Percentiles rank a stretch among this genome's conserved stretches.
These are phyloP conservation scores for Paralinhomoeus sp. DNA, from an alignment of 2,888 invertebrate genomes.

Conservation along the genomic window DNA sequence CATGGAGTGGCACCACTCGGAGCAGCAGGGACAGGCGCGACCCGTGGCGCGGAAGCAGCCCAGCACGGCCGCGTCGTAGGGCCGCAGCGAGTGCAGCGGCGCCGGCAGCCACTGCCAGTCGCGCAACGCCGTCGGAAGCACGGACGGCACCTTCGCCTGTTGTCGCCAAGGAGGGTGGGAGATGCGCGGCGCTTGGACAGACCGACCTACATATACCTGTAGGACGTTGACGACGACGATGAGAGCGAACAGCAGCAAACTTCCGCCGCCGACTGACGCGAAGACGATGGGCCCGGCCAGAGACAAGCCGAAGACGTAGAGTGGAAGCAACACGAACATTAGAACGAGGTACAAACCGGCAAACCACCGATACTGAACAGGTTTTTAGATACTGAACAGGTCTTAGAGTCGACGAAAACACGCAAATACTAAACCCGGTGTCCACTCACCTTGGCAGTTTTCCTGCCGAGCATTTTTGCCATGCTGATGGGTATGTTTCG, in stretches of 20 bases:
- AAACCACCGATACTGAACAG: constrained; percentile 33
- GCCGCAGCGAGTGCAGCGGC: constrained; percentile 26
- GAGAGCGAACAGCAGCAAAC: constrained; percentile 13
- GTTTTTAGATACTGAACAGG: too few relatives aligned
- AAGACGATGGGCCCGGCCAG: constrained; percentile 23
- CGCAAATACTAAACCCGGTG: too few relatives aligned
- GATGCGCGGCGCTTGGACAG: too few relatives aligned
- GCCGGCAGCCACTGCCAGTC: constrained; percentile 28
- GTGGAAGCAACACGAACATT: constrained; percentile 20
- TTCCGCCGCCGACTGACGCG: constrained; percentile 18
- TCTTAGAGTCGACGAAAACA: too few relatives aligned
- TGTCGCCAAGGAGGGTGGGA: too few relatives aligned
- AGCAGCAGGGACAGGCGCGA: too few relatives aligned
- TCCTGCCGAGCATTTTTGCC: constrained; percentile 33
- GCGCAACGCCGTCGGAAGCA: constrained; percentile 20
- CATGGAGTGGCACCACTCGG: too few relatives aligned
- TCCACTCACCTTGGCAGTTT: constrained; percentile 27
- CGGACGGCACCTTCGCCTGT: constrained; percentile 18
- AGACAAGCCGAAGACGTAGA: constrained; percentile 23
- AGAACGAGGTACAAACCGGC: constrained; percentile 28
- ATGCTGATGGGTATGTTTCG: constrained; percentile 31
- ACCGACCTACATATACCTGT: constrained; percentile 11
- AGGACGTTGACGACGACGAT: constrained; percentile 22
- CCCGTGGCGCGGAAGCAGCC: too few relatives aligned
- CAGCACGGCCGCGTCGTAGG: too few relatives aligned